Percentiles rank a stretch among this genome's conserved stretches.
Evolutionary conservation across 2,888 invertebrate species (phyloP).

Genomic region (Taenaris catops): DNA sequence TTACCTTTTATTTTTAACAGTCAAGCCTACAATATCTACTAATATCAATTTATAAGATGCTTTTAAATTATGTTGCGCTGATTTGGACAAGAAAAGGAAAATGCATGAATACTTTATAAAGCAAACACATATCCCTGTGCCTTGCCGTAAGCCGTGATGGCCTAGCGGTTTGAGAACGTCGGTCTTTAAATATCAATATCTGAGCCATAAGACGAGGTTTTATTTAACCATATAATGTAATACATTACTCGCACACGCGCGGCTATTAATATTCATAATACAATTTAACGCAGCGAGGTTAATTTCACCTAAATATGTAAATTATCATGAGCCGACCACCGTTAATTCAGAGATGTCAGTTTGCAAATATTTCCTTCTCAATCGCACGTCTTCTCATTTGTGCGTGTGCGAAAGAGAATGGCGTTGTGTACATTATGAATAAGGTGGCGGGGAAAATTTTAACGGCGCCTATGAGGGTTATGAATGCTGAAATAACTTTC

Average conservation of each 20-base stretch:
- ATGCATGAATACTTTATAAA: no score
- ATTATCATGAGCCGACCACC: constrained; percentile 80
- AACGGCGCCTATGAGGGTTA: constrained; percentile 80
- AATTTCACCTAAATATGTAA: constrained; percentile 81
- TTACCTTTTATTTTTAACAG: no score
- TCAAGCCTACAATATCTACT: no score
- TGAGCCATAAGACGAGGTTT: constrained; percentile 51
- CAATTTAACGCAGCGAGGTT: constrained; percentile 77
- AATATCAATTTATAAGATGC: no score
- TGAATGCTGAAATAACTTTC: constrained; percentile 80
- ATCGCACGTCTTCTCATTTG: constrained; percentile 28
- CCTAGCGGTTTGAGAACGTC: no score
- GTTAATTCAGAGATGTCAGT: constrained; percentile 75
- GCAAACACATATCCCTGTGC: not conserved
- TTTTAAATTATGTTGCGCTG: no score
- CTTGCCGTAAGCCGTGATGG: no score
- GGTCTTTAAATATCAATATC: constrained; percentile 47
- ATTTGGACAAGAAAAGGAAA: no score
- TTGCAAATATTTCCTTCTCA: constrained; percentile 60
- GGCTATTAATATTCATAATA: constrained; percentile 79
- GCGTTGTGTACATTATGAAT: constrained; percentile 68
- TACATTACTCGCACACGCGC: constrained; percentile 51
- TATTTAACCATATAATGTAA: constrained; percentile 54
- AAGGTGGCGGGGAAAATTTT: constrained; percentile 77
- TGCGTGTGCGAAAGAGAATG: constrained; percentile 37